These are phyloP conservation scores for Brachyptera risi DNA, from an alignment of 2,888 invertebrate species.

Conservation along the genomic window DNA sequence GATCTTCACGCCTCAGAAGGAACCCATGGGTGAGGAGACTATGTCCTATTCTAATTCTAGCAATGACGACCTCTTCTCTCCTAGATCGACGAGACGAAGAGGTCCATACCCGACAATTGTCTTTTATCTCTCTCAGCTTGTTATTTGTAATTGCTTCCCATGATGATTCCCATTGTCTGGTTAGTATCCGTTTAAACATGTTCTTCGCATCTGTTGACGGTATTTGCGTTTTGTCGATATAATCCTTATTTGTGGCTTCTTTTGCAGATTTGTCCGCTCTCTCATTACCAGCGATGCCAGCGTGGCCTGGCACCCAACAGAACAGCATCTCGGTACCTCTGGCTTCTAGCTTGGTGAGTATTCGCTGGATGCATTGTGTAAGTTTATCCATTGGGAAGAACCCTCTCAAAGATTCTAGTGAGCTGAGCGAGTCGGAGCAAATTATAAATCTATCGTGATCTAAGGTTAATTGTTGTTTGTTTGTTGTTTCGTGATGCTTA, in stretches of 20 bases:
- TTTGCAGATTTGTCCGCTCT: not conserved
- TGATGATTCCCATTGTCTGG: not conserved
- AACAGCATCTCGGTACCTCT: too few species aligned
- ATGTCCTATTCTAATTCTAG: not conserved
- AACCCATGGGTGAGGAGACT: not conserved
- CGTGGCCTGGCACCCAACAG: constrained; percentile 12
- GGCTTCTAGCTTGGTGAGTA: not conserved
- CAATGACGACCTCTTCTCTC: not conserved
- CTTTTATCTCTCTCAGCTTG: not conserved
- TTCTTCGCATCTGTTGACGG: not conserved
- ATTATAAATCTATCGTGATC: not conserved
- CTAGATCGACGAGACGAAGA: not conserved
- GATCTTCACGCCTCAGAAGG: not conserved
- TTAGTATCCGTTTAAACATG: not conserved
- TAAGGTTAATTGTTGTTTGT: too few species aligned
- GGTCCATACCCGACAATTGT: not conserved
- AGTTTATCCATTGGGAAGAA: not conserved
- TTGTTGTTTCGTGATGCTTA: too few species aligned
- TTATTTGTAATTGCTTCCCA: not conserved
- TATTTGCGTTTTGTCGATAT: not conserved
- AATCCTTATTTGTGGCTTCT: not conserved
- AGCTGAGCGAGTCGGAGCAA: not conserved
- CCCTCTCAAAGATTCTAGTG: not conserved
- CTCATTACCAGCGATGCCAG: not conserved
- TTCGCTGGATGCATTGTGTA: not conserved